Evolutionary conservation across 1,140 invertebrate species (phyloP).

Genomic region (Polyergus mexicanus): DNA sequence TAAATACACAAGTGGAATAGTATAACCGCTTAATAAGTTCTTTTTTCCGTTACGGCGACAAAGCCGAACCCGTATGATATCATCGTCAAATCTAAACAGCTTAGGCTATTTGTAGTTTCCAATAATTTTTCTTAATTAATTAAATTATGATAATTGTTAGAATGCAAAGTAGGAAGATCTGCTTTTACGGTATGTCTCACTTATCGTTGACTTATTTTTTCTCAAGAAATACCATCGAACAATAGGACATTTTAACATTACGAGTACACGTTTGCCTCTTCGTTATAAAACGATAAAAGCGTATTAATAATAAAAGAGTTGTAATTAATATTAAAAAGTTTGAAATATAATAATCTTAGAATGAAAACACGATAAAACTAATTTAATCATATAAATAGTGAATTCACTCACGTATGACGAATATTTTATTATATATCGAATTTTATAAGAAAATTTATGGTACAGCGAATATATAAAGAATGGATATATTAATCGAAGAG

Average conservation of each 20-base stretch:
- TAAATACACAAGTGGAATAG: conserved; percentile 72
- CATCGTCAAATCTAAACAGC: conserved; percentile 36
- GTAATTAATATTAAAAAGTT: background rate
- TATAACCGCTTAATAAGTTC: conserved; percentile 72
- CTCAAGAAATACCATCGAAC: background rate
- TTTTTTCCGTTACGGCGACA: conserved; percentile 64
- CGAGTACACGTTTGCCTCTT: background rate
- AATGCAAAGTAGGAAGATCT: background rate
- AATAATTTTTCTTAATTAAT: conserved; percentile 71
- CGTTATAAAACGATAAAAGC: background rate
- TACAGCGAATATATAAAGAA: background rate
- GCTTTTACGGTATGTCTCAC: conserved; percentile 7
- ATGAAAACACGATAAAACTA: background rate
- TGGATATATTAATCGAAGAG: background rate
- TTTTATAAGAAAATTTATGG: conserved; percentile 39
- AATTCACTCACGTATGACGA: background rate
- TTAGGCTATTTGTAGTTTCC: conserved; percentile 62
- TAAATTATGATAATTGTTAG: conserved; percentile 67
- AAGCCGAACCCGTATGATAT: conserved; percentile 66
- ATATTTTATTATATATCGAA: background rate
- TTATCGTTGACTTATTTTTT: conserved; percentile 45
- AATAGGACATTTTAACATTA: background rate
- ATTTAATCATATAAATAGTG: background rate
- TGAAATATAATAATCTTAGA: background rate
- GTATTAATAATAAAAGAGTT: background rate